phyloP scores from a whole-genome alignment of 1,140 invertebrate genomes.

The Lamellibrachia luymesi region DNA sequence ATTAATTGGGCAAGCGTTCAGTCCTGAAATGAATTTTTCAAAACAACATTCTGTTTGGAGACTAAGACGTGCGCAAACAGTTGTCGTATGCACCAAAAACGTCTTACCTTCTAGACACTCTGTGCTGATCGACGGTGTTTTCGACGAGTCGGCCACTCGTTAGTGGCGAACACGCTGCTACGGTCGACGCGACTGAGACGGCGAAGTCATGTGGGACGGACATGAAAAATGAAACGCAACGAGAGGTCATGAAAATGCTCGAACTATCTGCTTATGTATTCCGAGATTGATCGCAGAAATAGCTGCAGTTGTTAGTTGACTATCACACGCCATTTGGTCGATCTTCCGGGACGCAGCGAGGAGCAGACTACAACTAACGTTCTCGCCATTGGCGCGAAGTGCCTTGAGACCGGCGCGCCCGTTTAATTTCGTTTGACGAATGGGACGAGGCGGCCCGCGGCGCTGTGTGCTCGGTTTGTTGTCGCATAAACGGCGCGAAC shows the following conservation, averaged over 20 bases:
- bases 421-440: conserved; percentile 5
- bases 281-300: background rate
- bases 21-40: background rate
- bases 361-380: background rate
- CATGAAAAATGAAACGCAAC: background rate
- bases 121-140: no score
- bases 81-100: background rate
- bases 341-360: background rate
- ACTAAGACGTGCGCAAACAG: background rate
- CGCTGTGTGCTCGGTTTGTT: background rate
- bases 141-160: background rate
- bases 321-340: background rate
- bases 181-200: background rate
- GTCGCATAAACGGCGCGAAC: background rate
- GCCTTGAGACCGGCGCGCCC: background rate
- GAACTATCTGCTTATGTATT: background rate
- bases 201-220: background rate
- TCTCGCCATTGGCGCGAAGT: background rate
- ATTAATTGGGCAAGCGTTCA: background rate
- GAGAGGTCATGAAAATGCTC: background rate
- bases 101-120: background rate
- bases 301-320: background rate
- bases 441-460: background rate
- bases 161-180: background rate
- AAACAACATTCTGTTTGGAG: background rate